Evolutionary conservation across 2,888 invertebrate genomes (phyloP), one percentile per base, ranked within the genome.

Genomic region (Ophion ellenae): DNA sequence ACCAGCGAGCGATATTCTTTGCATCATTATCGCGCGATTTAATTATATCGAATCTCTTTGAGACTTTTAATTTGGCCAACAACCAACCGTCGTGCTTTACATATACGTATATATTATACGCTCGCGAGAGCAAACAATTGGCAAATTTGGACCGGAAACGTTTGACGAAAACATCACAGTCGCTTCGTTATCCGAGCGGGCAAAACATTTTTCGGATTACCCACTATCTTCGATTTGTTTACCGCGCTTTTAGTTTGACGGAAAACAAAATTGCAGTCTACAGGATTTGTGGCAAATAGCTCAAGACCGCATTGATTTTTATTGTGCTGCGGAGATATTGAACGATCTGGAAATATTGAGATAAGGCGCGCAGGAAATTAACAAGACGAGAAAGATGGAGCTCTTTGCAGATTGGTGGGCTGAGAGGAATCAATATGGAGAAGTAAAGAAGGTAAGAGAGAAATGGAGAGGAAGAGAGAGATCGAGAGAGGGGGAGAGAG

Each of bases 1-100:
- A 75, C 79, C 84, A 83, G 77, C 47, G 80, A 83, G 76, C 85
- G 90, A 90, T 91, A 91, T 91, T 92, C 91, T 92, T 92, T 92
- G 91, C 90, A 89, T 92, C 91, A 92, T 92, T 92, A 92, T 91
- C 90, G 90, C 90, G 90, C 90, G 91, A 92, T 92, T 92, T 92
- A 91, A 92, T 92, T 92, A 91, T 90, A 87, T 91, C 89, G 89
- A 91, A 89, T 91, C 89, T 89, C 92, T 92, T 91, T 91, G 92
- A 92, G 90, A 90, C 87, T 90, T 91, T 92, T 92, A 90, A 91
- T 91, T 92, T 91, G 79, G 80, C 69, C 74, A 63, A 67, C 69
- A 84, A 77, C 75, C 74, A 79, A 78, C 63, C 61, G 64, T 80
- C 36, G 63, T 28, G 11, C 53, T 75, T 53, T 67, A 36, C 76